These are phyloP conservation scores for Drosophila cognata DNA, from an alignment of 2,888 invertebrate genomes.

Conservation along the genomic window DNA sequence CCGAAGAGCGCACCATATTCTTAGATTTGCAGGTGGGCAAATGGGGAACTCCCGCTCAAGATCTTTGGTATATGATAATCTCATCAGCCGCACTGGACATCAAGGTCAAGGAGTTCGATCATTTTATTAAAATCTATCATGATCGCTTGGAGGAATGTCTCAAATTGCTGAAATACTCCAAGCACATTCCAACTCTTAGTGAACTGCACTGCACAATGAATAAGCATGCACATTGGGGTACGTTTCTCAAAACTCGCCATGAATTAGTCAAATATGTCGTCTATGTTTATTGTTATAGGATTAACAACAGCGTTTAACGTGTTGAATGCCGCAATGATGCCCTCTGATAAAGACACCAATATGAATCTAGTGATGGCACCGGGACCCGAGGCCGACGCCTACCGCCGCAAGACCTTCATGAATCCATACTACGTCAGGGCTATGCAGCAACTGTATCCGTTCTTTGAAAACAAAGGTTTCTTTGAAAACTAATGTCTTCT, in stretches of 20 bases:
- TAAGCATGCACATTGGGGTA: conserved; percentile 78
- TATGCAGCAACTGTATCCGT: conserved; percentile 78
- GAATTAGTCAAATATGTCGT: not conserved
- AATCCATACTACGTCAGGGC: conserved; percentile 74
- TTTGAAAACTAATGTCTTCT: too few relatives aligned
- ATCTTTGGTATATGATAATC: conserved; percentile 77
- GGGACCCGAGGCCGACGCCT: conserved; percentile 65
- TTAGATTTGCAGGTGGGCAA: conserved; percentile 79
- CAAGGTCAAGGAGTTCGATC: conserved; percentile 77
- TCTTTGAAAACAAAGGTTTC: conserved; percentile 76
- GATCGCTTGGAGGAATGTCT: conserved; percentile 73
- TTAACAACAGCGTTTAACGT: conserved; percentile 56
- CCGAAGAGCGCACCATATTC: conserved; percentile 64
- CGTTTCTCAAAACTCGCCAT: not conserved
- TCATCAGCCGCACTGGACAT: conserved; percentile 73
- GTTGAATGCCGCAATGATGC: conserved; percentile 61
- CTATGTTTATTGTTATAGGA: conserved; percentile 49
- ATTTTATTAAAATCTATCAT: conserved; percentile 79
- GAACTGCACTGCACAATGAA: conserved; percentile 75
- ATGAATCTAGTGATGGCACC: conserved; percentile 61
- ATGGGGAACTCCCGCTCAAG: conserved; percentile 80
- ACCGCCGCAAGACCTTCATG: conserved; percentile 53
- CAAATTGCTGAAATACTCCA: conserved; percentile 71
- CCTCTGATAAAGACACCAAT: conserved; percentile 74
- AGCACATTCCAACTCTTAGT: conserved; percentile 69